These are phyloP conservation scores for Limnephilus marmoratus DNA, from an alignment of 2,888 invertebrate genomes.

Conservation along the genomic window DNA sequence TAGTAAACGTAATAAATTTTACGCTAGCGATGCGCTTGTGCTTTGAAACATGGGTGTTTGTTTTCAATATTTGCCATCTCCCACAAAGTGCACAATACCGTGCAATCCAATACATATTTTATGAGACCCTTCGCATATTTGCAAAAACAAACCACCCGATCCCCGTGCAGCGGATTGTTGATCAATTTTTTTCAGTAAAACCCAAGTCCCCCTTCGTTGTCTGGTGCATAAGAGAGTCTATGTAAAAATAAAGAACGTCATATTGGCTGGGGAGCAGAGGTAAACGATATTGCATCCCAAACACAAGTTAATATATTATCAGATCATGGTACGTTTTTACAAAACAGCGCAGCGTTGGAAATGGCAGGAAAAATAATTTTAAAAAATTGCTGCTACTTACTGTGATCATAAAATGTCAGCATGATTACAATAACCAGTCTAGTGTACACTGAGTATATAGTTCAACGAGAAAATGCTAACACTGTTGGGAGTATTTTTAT, in stretches of 20 bases:
- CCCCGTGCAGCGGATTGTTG: slow-evolving; percentile 21
- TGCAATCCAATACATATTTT: slow-evolving; percentile 51
- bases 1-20: background rate
- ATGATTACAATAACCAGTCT: background rate
- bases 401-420: background rate
- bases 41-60: background rate
- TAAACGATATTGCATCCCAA: slow-evolving; percentile 15
- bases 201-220: slow-evolving; percentile 9
- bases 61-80: slow-evolving; percentile 9
- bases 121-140: slow-evolving; percentile 47
- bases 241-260: background rate
- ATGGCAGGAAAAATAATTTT: too few relatives aligned
- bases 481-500: background rate
- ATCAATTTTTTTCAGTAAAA: slow-evolving; percentile 57
- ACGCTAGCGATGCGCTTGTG: background rate
- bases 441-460: background rate
- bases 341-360: background rate
- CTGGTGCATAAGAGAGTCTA: background rate
- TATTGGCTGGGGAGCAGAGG: background rate
- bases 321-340: background rate
- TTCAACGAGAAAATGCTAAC: background rate
- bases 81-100: slow-evolving; percentile 23
- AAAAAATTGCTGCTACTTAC: background rate
- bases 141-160: slow-evolving; percentile 36
- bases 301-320: slow-evolving; percentile 19